phyloP scores from a whole-genome alignment of 1,140 invertebrate genomes.

The Aphelenchoides fujianensis region DNA sequence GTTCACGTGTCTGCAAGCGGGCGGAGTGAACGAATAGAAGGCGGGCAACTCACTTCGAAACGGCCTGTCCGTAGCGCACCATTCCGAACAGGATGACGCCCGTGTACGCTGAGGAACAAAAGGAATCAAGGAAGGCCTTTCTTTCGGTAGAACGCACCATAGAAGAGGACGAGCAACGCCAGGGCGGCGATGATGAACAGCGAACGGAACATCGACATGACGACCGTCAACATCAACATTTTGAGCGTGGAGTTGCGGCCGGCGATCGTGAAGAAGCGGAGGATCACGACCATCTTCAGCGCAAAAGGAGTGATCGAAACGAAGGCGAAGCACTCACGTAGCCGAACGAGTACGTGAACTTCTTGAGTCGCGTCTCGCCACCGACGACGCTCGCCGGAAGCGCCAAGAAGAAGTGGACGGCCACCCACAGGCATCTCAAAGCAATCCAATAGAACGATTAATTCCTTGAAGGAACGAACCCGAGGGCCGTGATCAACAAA shows the following conservation, averaged over 20 bases:
- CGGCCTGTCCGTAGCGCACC: constrained; percentile 97
- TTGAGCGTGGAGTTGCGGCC: constrained; percentile 83
- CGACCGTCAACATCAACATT: constrained; percentile 96
- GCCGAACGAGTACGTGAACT: constrained; percentile 79
- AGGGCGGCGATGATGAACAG: constrained; percentile 99
- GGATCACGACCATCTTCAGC: constrained; percentile 94
- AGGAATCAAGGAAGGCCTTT: too few relatives aligned
- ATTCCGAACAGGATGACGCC: constrained; percentile 98
- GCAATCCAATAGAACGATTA: too few relatives aligned
- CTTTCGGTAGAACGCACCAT: too few relatives aligned
- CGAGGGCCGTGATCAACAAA: constrained; percentile 86
- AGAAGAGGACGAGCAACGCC: constrained; percentile 97
- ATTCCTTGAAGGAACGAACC: too few relatives aligned
- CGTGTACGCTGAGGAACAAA: too few relatives aligned
- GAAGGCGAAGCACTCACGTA: too few relatives aligned
- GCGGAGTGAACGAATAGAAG: constrained; percentile 9
- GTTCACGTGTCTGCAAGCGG: constrained; percentile 74
- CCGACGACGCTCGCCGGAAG: constrained; percentile 59
- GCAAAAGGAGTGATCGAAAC: too few relatives aligned
- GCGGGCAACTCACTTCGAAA: constrained; percentile 74
- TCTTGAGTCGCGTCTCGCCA: constrained; percentile 55
- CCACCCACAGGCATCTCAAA: constrained; percentile 96
- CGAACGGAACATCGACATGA: constrained; percentile 98
- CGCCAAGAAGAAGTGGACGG: constrained; percentile 82
- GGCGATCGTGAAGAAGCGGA: constrained; percentile 97